Conservation (phyloP, 2,113 vertebrate genomes). For the Anhinga rufa region DNA sequence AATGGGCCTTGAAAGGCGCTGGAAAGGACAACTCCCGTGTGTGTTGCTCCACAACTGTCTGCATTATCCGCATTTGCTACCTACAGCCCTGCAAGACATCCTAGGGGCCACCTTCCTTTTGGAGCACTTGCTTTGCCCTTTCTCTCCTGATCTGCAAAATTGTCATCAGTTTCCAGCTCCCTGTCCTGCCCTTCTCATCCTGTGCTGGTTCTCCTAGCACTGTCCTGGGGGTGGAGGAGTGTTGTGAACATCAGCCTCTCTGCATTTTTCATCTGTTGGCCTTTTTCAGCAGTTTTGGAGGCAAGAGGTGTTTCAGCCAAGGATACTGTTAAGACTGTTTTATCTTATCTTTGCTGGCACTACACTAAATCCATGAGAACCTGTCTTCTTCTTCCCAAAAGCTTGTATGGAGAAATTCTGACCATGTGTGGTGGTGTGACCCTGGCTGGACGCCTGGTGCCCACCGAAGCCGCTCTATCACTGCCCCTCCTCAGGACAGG, state of each 20-base stretch:
- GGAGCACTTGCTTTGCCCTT: not conserved
- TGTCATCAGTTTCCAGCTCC: not conserved
- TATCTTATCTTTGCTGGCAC: not conserved
- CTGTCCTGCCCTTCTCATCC: not conserved
- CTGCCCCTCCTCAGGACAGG: no score
- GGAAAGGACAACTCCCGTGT: not conserved
- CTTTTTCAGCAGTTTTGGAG: not conserved
- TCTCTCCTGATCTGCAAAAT: not conserved
- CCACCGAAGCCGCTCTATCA: no score
- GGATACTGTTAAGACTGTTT: no score
- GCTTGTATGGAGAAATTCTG: not conserved
- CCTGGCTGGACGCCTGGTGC: no score
- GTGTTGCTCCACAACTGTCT: not conserved
- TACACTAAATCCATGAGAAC: not conserved
- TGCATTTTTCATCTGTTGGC: not conserved
- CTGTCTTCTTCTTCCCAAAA: not conserved
- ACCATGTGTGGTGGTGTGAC: no score
- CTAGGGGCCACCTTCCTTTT: not conserved
- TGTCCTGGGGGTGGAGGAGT: not conserved
- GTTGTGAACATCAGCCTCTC: no score
- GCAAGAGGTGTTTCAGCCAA: not conserved
- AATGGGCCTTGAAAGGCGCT: not conserved
- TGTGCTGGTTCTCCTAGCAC: not conserved
- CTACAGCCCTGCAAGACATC: no score
- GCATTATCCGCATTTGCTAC: not conserved